Conservation (phyloP, 2,113 vertebrate genomes). For the Proteles cristata region DNA sequence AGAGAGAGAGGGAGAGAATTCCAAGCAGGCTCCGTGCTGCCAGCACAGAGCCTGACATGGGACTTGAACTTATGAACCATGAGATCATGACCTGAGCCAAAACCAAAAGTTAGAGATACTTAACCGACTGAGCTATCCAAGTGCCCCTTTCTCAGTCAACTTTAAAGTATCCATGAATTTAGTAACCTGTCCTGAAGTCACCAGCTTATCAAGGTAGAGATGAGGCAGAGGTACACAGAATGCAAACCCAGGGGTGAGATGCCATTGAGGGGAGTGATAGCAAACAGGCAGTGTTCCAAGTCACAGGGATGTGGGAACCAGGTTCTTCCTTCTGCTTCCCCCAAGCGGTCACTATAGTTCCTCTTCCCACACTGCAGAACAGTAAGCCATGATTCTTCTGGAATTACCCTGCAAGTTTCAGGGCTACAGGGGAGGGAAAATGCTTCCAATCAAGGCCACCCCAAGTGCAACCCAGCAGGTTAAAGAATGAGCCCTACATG, state of each 20-base stretch:
- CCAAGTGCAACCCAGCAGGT: background rate
- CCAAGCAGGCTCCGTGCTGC: no score
- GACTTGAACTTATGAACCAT: no score
- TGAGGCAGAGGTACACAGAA: background rate
- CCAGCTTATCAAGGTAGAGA: background rate
- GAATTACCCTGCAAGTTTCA: constrained; percentile 55
- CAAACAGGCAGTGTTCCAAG: background rate
- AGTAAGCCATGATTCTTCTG: constrained; percentile 14
- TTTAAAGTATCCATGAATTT: background rate
- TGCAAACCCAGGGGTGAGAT: background rate
- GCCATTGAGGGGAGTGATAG: background rate
- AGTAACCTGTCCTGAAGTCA: background rate
- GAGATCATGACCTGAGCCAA: no score
- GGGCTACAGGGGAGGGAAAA: background rate
- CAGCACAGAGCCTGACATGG: no score
- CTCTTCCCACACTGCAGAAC: constrained; percentile 54
- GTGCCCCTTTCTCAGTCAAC: background rate
- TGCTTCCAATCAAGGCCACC: background rate
- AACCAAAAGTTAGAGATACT: no score
- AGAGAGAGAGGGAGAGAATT: no score
- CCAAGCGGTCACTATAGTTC: background rate
- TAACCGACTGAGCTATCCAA: no score
- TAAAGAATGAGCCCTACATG: background rate
- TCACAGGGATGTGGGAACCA: background rate
- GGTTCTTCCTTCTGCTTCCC: constrained; percentile 33